These are phyloP conservation scores for Drosophila heteroneura DNA, from an alignment of 2,888 invertebrate genomes.

Conservation along the genomic window DNA sequence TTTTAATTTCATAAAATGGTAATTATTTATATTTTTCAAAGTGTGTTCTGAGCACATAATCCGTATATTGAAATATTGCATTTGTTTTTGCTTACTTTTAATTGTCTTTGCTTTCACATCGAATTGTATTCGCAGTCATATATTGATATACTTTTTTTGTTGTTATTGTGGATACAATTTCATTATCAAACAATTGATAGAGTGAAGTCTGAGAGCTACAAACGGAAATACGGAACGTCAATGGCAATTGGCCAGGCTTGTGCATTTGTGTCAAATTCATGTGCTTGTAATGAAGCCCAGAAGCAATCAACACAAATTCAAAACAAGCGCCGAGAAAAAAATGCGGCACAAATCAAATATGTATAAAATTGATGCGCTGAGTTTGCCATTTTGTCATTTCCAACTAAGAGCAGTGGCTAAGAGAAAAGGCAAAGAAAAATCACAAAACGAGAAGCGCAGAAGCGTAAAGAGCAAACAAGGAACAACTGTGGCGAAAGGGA, in stretches of 20 bases:
- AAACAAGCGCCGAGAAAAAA: conserved; percentile 7
- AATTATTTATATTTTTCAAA: conserved; percentile 29
- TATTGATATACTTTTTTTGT: conserved; percentile 2
- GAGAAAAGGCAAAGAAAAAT: conserved; percentile 39
- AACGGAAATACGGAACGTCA: conserved; percentile 14
- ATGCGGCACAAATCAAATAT: conserved; percentile 37
- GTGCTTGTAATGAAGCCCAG: conserved; percentile 33
- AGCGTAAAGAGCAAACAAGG: conserved; percentile 58
- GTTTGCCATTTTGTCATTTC: not conserved
- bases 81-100: conserved; percentile 52
- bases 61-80: conserved; percentile 3
- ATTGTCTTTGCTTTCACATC: conserved; percentile 38
- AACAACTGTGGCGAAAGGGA: conserved; percentile 26
- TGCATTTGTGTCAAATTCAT: conserved; percentile 68
- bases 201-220: conserved; percentile 3
- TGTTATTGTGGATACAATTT: conserved; percentile 1
- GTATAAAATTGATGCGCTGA: conserved; percentile 9
- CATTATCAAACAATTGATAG: conserved; percentile 14
- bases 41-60: conserved; percentile 29
- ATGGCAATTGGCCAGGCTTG: conserved; percentile 12
- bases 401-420: conserved; percentile 42
- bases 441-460: conserved; percentile 64
- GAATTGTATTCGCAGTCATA: not conserved
- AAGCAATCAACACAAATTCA: conserved; percentile 28
- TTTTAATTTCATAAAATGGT: conserved; percentile 5